These are phyloP conservation scores for Yponomeuta plumbellus DNA, from an alignment of 2,888 invertebrate species.

Conservation along the genomic window DNA sequence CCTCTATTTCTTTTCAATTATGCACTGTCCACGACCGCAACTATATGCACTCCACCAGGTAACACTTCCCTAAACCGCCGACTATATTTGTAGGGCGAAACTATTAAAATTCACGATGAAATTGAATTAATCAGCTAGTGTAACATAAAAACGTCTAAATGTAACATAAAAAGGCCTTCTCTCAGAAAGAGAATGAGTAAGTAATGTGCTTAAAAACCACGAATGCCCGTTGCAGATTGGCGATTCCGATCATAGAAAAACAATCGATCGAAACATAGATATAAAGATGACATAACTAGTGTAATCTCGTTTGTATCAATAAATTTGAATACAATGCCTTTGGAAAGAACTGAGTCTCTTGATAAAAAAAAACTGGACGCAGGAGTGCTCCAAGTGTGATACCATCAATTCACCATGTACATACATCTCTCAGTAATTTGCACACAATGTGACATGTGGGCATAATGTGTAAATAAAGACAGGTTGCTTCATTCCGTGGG, in stretches of 20 bases:
- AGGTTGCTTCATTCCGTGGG: neutral
- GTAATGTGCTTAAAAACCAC: too few species aligned
- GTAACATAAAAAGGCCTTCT: too few species aligned
- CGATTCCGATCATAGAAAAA: neutral
- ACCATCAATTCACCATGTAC: neutral
- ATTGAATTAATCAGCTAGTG: too few species aligned
- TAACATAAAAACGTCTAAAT: too few species aligned
- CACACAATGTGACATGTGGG: neutral
- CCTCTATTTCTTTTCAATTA: too few species aligned
- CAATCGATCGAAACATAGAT: neutral
- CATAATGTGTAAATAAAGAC: constrained; percentile 8
- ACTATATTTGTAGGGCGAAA: too few species aligned
- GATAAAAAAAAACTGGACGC: neutral
- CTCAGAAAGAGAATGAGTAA: too few species aligned
- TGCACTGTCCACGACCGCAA: too few species aligned
- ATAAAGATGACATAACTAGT: neutral
- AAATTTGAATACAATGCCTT: neutral
- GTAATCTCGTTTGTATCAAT: neutral
- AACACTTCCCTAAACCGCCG: too few species aligned
- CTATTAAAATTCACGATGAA: too few species aligned
- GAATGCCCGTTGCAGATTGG: too few species aligned
- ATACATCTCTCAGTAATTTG: neutral
- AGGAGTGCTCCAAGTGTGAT: neutral
- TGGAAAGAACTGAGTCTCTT: neutral
- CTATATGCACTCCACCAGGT: too few species aligned